Percentiles rank a stretch among this genome's conserved stretches.
Conservation (phyloP, 2,888 invertebrate species). For the Machimus atricapillus region DNA sequence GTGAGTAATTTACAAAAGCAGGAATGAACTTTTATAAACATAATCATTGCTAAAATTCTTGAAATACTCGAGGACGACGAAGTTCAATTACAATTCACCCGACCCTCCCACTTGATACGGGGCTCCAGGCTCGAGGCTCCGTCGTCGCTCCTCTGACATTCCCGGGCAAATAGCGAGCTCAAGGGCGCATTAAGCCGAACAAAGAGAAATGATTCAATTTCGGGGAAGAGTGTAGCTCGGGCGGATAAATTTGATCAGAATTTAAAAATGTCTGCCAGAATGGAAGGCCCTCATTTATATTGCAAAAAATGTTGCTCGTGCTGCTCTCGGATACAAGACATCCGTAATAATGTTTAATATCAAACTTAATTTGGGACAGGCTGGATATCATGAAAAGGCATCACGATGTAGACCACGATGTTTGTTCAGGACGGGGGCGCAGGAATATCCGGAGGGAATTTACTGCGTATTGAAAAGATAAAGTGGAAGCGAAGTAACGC, state of each 20-base stretch:
- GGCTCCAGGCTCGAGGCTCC: neutral
- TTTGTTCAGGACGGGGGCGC: neutral
- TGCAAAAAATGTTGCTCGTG: neutral
- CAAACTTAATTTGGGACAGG: constrained; percentile 1
- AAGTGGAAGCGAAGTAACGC: neutral
- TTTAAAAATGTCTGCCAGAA: neutral
- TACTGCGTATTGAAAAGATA: constrained; percentile 10
- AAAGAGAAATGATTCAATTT: neutral
- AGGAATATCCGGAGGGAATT: neutral
- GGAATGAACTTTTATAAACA: neutral
- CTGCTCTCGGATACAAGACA: neutral
- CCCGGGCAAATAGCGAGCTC: neutral
- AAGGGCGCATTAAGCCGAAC: neutral
- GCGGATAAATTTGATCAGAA: neutral
- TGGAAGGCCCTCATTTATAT: neutral
- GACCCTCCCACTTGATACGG: neutral
- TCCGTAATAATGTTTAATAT: neutral
- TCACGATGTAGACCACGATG: constrained; percentile 5
- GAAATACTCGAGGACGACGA: neutral
- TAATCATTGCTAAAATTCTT: neutral
- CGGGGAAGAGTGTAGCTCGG: neutral
- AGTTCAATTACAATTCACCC: neutral
- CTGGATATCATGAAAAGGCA: constrained; percentile 3
- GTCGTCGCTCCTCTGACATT: neutral
- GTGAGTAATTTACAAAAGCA: neutral